A percentile compares a stretch with the other conserved stretches of the same genome.
Evolutionary conservation across 2,888 invertebrate species (phyloP).

Genomic region (Mimumesa dahlbomi): DNA sequence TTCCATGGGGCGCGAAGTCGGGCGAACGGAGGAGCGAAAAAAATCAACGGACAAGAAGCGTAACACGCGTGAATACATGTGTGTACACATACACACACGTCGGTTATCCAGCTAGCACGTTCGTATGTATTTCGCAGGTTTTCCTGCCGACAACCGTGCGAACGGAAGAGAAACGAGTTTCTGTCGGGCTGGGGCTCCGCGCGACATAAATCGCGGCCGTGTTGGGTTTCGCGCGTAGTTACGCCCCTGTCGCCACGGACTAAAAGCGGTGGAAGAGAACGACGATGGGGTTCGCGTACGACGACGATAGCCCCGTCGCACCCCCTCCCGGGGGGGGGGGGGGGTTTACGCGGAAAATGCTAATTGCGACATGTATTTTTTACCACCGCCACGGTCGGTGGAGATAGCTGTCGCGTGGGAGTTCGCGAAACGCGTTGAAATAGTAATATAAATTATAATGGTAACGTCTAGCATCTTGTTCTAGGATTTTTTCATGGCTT

Average conservation of each 20-base stretch:
- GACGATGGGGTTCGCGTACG: too few relatives aligned
- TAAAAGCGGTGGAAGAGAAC: background rate
- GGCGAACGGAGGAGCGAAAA: background rate
- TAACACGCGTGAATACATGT: conserved; percentile 45
- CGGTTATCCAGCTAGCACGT: background rate
- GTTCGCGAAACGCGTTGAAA: too few relatives aligned
- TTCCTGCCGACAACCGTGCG: conserved; percentile 25
- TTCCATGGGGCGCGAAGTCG: background rate
- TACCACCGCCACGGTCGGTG: too few relatives aligned
- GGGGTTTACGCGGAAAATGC: conserved; percentile 15
- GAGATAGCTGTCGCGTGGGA: too few relatives aligned
- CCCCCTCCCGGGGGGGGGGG: background rate
- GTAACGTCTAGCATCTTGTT: too few relatives aligned
- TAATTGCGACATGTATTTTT: conserved; percentile 23
- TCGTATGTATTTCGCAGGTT: conserved; percentile 1
- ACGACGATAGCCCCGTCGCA: too few relatives aligned
- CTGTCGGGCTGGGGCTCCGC: conserved; percentile 23
- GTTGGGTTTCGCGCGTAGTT: conserved; percentile 46
- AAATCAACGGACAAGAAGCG: conserved; percentile 7
- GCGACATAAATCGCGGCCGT: conserved; percentile 22
- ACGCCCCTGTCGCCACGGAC: conserved; percentile 43
- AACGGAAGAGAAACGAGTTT: conserved; percentile 60
- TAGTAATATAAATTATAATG: too few relatives aligned
- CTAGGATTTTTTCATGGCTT: too few relatives aligned
- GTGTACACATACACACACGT: too few relatives aligned